Conservation (phyloP, 2,797 vertebrate genomes). For the Otolemur crassicaudatus region DNA sequence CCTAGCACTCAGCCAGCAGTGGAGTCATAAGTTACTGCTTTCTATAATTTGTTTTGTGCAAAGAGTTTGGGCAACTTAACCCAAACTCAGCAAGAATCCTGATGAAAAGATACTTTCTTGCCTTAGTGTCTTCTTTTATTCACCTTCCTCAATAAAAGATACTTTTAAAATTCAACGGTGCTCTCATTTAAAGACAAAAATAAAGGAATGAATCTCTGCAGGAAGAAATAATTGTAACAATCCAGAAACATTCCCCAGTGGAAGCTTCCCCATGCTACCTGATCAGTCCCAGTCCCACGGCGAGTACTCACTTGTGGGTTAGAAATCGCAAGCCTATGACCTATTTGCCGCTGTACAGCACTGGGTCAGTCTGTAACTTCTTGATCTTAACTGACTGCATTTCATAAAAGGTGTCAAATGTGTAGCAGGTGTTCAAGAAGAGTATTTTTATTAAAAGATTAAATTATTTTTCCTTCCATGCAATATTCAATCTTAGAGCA, state of each 20-base stretch:
- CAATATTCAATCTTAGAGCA: neutral
- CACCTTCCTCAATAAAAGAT: neutral
- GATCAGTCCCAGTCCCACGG: neutral
- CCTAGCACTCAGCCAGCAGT: neutral
- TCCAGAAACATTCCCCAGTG: neutral
- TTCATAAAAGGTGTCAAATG: neutral
- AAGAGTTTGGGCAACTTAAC: neutral
- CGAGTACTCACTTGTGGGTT: neutral
- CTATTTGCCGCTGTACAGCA: neutral
- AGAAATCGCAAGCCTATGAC: neutral
- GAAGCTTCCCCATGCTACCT: neutral
- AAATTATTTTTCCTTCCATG: neutral
- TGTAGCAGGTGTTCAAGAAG: neutral
- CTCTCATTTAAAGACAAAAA: neutral
- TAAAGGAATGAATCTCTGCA: neutral
- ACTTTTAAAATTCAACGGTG: conserved; percentile 28
- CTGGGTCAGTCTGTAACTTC: neutral
- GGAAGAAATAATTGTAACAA: neutral
- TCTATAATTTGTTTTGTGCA: neutral
- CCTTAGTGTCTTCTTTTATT: neutral
- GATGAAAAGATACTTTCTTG: conserved; percentile 3
- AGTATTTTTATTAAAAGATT: neutral
- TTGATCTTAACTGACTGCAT: neutral
- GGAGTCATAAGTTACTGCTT: conserved; percentile 34
- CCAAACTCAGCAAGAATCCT: neutral